Conservation (phyloP, 2,888 invertebrate species). For the Brachyopa scutellaris region DNA sequence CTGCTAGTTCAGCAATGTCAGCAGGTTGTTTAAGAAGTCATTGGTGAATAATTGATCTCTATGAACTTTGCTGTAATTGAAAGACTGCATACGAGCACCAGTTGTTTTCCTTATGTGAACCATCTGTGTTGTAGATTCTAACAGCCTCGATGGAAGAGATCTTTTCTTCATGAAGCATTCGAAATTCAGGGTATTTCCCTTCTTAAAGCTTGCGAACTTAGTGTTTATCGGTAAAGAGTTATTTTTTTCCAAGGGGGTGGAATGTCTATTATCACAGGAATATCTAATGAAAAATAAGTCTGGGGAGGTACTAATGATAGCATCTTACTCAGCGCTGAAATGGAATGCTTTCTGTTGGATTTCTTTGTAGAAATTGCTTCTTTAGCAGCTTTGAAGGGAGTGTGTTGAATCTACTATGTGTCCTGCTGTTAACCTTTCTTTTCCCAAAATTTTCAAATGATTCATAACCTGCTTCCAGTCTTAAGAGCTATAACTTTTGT, state of each 20-base stretch:
- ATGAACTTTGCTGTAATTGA: too few species aligned
- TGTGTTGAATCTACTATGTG: too few species aligned
- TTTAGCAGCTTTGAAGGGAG: too few species aligned
- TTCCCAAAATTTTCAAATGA: too few species aligned
- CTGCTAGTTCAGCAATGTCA: too few species aligned
- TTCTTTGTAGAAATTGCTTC: too few species aligned
- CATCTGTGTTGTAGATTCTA: background rate
- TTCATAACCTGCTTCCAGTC: too few species aligned
- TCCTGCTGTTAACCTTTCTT: too few species aligned
- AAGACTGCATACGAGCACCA: conserved; percentile 10
- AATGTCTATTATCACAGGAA: background rate
- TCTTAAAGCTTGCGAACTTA: background rate
- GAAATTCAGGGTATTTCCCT: background rate
- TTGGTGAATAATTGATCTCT: background rate
- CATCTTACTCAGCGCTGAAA: too few species aligned
- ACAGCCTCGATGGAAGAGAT: background rate
- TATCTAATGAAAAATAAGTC: background rate
- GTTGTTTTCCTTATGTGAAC: conserved; percentile 3
- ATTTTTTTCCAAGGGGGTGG: background rate
- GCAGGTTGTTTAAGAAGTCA: background rate
- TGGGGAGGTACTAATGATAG: too few species aligned
- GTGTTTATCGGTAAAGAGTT: background rate
- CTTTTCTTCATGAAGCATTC: background rate
- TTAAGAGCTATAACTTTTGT: too few species aligned
- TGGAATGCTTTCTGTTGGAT: too few species aligned